Conservation (phyloP, 2,888 invertebrate species). For the Oxystoma pomonae region DNA sequence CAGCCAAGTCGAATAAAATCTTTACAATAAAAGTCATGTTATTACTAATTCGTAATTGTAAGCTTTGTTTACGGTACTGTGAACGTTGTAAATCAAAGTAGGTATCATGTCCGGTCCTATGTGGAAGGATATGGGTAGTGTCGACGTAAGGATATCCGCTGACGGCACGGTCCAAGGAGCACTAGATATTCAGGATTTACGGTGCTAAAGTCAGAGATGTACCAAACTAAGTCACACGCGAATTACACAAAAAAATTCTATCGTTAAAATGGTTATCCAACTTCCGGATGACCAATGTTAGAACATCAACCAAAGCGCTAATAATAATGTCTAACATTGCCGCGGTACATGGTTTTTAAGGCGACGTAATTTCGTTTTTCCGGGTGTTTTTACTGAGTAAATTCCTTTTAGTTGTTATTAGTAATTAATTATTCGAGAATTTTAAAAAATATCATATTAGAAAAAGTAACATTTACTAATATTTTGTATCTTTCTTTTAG, state of each 20-base stretch:
- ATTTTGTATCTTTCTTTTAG: too few relatives aligned
- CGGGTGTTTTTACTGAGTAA: neutral
- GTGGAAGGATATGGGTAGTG: constrained; percentile 31
- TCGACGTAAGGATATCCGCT: constrained; percentile 47
- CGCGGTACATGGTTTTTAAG: neutral
- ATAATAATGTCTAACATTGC: neutral
- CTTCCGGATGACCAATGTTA: constrained; percentile 20
- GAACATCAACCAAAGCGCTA: too few relatives aligned
- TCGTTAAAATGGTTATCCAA: constrained; percentile 33
- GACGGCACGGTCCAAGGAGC: constrained; percentile 47
- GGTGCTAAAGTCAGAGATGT: constrained; percentile 34
- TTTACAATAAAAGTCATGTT: too few relatives aligned
- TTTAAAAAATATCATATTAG: too few relatives aligned
- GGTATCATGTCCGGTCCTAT: constrained; percentile 24
- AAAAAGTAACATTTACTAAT: too few relatives aligned
- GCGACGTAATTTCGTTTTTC: neutral
- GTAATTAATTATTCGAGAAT: too few relatives aligned
- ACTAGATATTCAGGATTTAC: constrained; percentile 46
- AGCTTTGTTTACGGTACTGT: constrained; percentile 19
- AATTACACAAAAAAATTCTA: constrained; percentile 30
- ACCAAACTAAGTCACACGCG: neutral
- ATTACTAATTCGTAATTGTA: too few relatives aligned
- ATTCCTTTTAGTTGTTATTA: too few relatives aligned
- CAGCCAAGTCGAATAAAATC: too few relatives aligned
- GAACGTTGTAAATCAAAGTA: constrained; percentile 25